These are phyloP conservation scores for Nipponacmea schrenckii DNA, from an alignment of 2,888 invertebrate genomes.

Conservation along the genomic window DNA sequence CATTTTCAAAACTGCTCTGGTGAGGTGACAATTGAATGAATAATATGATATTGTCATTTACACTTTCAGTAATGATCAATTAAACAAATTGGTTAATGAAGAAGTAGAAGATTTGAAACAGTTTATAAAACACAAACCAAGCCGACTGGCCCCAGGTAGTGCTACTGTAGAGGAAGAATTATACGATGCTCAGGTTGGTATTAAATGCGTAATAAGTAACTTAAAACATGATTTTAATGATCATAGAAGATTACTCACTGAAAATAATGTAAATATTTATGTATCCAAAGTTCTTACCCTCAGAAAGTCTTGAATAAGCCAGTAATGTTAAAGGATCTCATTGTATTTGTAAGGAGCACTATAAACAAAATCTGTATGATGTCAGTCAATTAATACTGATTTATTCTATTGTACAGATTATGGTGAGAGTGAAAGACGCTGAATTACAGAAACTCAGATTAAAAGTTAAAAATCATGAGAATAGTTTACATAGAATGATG, in stretches of 20 bases:
- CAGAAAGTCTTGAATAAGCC: no score
- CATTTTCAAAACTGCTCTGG: no score
- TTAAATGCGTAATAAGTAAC: no score
- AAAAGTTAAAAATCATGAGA: constrained; percentile 55
- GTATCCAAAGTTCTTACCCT: no score
- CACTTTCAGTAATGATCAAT: constrained; percentile 59
- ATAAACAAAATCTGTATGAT: background rate
- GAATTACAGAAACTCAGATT: constrained; percentile 57
- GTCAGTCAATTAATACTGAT: background rate
- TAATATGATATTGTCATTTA: background rate
- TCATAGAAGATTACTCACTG: no score
- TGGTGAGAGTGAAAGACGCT: constrained; percentile 58
- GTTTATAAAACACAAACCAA: constrained; percentile 48
- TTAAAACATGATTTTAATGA: no score
- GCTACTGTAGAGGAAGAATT: constrained; percentile 58
- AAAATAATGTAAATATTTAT: no score
- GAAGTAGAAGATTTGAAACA: constrained; percentile 68
- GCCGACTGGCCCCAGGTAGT: constrained; percentile 45
- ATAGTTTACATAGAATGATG: constrained; percentile 53
- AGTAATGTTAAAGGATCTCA: no score
- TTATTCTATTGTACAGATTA: constrained; percentile 42
- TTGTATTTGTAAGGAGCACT: no score
- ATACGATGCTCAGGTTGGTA: constrained; percentile 58
- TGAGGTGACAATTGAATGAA: no score
- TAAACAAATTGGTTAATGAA: constrained; percentile 82